Conservation (phyloP, 2,797 vertebrate genomes). For the Brachyrhaphis roseni region DNA sequence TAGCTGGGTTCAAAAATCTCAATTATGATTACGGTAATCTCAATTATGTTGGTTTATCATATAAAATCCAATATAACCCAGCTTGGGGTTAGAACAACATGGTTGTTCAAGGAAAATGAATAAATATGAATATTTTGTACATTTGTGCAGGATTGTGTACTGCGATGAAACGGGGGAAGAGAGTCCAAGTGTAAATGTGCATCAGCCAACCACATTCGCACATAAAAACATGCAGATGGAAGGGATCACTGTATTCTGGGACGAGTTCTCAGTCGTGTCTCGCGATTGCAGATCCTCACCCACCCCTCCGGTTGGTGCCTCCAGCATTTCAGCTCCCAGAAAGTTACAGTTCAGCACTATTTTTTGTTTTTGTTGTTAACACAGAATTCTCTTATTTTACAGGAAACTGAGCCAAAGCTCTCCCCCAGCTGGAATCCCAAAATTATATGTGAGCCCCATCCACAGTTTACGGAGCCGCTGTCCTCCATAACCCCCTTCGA, state of each 20-base stretch:
- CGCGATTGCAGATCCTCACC: conserved; percentile 90
- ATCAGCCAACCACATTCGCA: conserved; percentile 94
- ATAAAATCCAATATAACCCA: not conserved
- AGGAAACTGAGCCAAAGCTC: conserved; percentile 97
- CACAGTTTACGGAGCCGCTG: conserved; percentile 91
- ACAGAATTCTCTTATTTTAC: conserved; percentile 13
- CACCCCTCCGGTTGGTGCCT: conserved; percentile 84
- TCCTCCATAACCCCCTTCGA: conserved; percentile 88
- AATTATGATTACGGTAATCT: not conserved
- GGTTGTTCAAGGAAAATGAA: not conserved
- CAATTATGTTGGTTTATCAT: not conserved
- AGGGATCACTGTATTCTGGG: conserved; percentile 93
- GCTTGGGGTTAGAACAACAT: not conserved
- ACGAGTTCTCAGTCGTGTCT: conserved; percentile 92
- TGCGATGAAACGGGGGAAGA: conserved; percentile 94
- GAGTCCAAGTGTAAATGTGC: conserved; percentile 89
- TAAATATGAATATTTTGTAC: conserved; percentile 8
- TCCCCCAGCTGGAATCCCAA: conserved; percentile 99
- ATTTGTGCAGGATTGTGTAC: conserved; percentile 87
- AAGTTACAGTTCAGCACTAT: not conserved
- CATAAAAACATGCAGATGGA: conserved; percentile 94
- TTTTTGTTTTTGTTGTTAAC: not conserved
- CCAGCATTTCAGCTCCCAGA: not conserved
- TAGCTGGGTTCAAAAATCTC: not conserved
- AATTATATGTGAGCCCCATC: conserved; percentile 97